Evolutionary conservation across 1,140 invertebrate species (phyloP), one percentile per base, ranked within the genome.

Genomic region (Hylyphantes graminicola): DNA sequence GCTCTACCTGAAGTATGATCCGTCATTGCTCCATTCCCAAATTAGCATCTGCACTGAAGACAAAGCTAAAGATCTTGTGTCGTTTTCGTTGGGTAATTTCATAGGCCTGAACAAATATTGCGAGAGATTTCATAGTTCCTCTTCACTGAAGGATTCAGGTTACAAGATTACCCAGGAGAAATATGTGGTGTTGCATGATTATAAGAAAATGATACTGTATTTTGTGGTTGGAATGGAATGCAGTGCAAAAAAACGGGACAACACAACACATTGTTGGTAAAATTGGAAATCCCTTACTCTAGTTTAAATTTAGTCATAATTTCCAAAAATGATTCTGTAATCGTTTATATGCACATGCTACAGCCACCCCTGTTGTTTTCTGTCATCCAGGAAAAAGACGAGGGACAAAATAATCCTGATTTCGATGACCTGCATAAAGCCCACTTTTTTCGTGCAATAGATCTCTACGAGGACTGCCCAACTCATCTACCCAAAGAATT

Each of bases 201-300:
- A 54, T 51, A 61, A 75, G 8, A 65, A 63, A 63, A 11, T 85
- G 12, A 15, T 54, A 0, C 7, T 85, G 11, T 76, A 76, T 54
- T 85, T 85, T 85, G 63, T 85, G n/a, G 85, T 85, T 15, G 73
- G 68, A 5, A 61, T 81, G 76, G 59, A 68, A 53, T 11, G 54
- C 11, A 7, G 35, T 48, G n/a, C 61, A n/a, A 75, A 70, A 50
- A 78, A 76, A 21, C 50, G 65, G 53, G 64, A 68, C 70, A 12
- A n/a, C 35, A 54, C 61, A 9, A 76, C 77, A 6, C 85, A 85
- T 68, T 5, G n/a, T 15, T 61, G 74, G 17, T 55, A 54, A 81
- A 76, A 48, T 55, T 85, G 50, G 78, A 73, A 68, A 61, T 85
- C 12, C 61, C 9, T 17, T 85, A 85, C 70, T 9, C 63, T n/a